Evolutionary conservation across 2,113 vertebrate genomes (phyloP).

Genomic region (Thamnaconus septentrionalis): DNA sequence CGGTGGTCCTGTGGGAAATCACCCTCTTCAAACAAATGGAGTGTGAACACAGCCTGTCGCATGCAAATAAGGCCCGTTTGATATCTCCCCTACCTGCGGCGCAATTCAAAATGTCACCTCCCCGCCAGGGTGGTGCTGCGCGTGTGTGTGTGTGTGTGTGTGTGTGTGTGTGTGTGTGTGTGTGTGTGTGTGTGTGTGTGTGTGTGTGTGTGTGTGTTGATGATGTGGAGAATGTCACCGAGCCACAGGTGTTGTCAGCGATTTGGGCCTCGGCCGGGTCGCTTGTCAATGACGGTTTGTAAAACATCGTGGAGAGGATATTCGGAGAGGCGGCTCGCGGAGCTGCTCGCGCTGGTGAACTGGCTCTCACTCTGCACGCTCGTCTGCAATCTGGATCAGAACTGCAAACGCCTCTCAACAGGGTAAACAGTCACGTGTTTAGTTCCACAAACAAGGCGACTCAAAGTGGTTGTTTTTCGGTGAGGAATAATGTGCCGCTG

Average conservation of each 20-base stretch:
- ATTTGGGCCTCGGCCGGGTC: slow-evolving; percentile 12
- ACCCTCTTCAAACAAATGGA: slow-evolving; percentile 58
- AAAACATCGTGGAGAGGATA: background rate
- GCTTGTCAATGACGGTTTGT: slow-evolving; percentile 17
- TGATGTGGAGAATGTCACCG: slow-evolving; percentile 14
- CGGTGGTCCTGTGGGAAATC: slow-evolving; percentile 53
- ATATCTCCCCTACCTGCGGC: slow-evolving; percentile 51
- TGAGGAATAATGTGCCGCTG: too few species aligned
- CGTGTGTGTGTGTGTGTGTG: too few species aligned
- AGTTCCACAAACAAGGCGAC: too few species aligned
- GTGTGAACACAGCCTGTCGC: slow-evolving; percentile 53
- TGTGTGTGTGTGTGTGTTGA: background rate
- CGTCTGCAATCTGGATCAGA: too few species aligned
- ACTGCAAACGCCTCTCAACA: too few species aligned
- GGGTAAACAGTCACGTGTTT: too few species aligned
- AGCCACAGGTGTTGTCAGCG: slow-evolving; percentile 52
- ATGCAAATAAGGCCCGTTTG: slow-evolving; percentile 55
- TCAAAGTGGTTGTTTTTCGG: too few species aligned
- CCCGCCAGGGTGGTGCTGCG: slow-evolving; percentile 1
- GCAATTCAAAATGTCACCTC: slow-evolving; percentile 59
- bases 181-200: too few species aligned
- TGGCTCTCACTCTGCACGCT: too few species aligned
- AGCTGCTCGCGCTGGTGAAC: too few species aligned
- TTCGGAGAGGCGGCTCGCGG: background rate
- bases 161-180: too few species aligned